Conservation (phyloP, 2,113 vertebrate genomes). For the Sinocyclocheilus rhinocerous region DNA sequence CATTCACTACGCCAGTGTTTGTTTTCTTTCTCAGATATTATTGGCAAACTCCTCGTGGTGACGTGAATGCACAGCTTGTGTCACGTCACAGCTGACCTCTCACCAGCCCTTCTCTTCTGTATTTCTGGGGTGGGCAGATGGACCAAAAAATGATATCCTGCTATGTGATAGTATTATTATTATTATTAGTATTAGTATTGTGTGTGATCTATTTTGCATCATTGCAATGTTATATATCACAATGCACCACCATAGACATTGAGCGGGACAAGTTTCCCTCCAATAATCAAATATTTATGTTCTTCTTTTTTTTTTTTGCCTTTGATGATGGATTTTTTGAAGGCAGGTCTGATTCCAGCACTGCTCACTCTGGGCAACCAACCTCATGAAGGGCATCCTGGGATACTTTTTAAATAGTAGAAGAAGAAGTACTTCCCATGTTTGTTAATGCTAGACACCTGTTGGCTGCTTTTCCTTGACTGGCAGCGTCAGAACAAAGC, state of each 20-base stretch:
- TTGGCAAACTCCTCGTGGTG: background rate
- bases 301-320: too few relatives aligned
- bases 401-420: too few relatives aligned
- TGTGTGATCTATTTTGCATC: background rate
- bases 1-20: background rate
- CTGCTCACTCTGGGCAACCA: too few relatives aligned
- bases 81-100: slow-evolving; percentile 6
- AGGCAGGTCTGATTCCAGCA: too few relatives aligned
- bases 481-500: too few relatives aligned
- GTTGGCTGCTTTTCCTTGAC: too few relatives aligned
- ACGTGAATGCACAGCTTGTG: background rate
- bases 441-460: too few relatives aligned
- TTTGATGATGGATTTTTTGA: too few relatives aligned
- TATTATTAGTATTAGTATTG: background rate
- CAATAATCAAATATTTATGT: background rate
- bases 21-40: background rate
- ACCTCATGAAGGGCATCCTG: too few relatives aligned
- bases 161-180: background rate
- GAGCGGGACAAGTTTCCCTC: background rate
- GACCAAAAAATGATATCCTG: background rate
- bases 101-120: background rate
- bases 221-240: background rate
- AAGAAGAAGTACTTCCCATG: too few relatives aligned
- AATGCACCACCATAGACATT: background rate
- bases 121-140: background rate